phyloP scores from a whole-genome alignment of 2,113 vertebrate species.

The Gadus chalcogrammus region DNA sequence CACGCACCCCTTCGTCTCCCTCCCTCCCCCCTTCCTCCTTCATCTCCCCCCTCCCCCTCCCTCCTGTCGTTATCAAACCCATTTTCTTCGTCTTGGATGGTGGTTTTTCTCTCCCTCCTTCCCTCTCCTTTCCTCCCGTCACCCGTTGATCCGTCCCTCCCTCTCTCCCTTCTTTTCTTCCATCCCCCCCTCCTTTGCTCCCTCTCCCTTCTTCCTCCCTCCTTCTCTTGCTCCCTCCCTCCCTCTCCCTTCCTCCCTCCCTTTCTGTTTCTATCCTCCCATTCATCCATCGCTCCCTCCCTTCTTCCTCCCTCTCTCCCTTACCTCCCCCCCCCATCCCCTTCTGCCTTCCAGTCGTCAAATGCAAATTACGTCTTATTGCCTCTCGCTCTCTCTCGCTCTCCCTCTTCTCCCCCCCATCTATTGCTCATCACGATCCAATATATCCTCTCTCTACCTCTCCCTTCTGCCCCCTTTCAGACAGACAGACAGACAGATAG shows the following conservation, averaged over 20 bases:
- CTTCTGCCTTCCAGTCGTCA: slow-evolving; percentile 26
- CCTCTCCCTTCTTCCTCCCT: slow-evolving; percentile 8
- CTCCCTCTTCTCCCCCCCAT: neutral
- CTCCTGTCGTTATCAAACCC: neutral
- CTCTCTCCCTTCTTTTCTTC: slow-evolving; percentile 14
- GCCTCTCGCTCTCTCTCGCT: slow-evolving; percentile 20
- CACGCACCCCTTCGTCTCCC: neutral
- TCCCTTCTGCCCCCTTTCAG: too few species aligned
- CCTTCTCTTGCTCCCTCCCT: neutral
- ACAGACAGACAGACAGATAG: neutral
- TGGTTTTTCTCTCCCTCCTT: slow-evolving; percentile 31
- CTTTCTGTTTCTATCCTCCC: neutral
- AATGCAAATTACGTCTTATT: slow-evolving; percentile 44
- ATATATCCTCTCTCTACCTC: too few species aligned
- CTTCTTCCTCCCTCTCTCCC: slow-evolving; percentile 28
- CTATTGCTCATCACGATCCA: too few species aligned
- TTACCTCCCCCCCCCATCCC: slow-evolving; percentile 14
- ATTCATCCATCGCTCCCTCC: slow-evolving; percentile 1
- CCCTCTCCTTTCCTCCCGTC: slow-evolving; percentile 1
- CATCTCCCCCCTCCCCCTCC: slow-evolving; percentile 9
- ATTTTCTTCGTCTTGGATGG: slow-evolving; percentile 18
- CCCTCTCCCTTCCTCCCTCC: neutral
- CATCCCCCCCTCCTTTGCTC: neutral
- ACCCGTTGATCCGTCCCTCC: slow-evolving; percentile 11
- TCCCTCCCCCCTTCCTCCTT: neutral